Evolutionary conservation across 2,113 vertebrate genomes (phyloP).

Genomic region (Marmota monax): DNA sequence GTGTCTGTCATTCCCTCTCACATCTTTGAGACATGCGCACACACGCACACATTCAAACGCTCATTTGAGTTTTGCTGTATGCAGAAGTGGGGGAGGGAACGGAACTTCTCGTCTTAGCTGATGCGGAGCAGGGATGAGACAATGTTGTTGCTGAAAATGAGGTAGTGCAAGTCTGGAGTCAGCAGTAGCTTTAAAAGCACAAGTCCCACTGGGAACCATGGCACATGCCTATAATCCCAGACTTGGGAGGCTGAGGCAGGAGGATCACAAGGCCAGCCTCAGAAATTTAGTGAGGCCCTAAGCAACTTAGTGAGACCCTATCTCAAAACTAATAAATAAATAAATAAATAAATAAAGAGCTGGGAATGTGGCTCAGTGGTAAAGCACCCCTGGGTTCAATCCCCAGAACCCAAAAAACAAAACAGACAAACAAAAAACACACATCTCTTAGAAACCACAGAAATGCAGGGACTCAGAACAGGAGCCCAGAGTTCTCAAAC

Average conservation of each 20-base stretch:
- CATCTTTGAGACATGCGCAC: background rate
- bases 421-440: background rate
- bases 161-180: constrained; percentile 25
- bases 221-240: too few relatives aligned
- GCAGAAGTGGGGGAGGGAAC: background rate
- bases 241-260: too few relatives aligned
- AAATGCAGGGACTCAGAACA: background rate
- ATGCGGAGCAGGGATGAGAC: background rate
- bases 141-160: background rate
- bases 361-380: too few relatives aligned
- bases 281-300: too few relatives aligned
- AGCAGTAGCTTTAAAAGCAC: background rate
- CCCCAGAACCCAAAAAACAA: too few relatives aligned
- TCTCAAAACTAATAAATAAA: too few relatives aligned
- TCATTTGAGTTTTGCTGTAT: background rate
- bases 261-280: too few relatives aligned
- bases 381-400: too few relatives aligned
- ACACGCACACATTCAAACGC: background rate
- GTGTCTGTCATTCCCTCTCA: background rate
- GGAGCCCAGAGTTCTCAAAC: background rate
- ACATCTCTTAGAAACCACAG: constrained; percentile 29
- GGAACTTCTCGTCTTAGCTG: background rate
- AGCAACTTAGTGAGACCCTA: too few relatives aligned
- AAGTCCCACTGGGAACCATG: too few relatives aligned
- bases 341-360: too few relatives aligned